Evolutionary conservation across 1,140 invertebrate genomes (phyloP), one percentile per base, ranked within the genome.

Genomic region (Procambarus clarkii): DNA sequence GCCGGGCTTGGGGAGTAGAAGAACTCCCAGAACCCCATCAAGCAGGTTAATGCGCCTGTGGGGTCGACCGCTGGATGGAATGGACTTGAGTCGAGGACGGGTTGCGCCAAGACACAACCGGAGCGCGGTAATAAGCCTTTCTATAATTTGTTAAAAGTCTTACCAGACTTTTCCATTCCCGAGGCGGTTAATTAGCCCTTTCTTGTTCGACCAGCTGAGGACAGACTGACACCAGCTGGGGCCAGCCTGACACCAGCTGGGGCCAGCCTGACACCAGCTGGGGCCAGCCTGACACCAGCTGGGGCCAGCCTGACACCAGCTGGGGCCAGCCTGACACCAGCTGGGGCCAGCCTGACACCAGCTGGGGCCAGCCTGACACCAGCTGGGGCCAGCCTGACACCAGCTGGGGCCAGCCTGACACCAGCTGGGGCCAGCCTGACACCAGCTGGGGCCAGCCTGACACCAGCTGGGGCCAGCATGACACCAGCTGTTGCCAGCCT

Each of bases 71-170:
- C 34, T 34, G 34, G 34, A 34, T 34, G 34, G 34, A 34, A 34
- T 34, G 34, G 34, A 34, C 34, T 34, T 34, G 34, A 34, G 34
- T 34, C 34, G 34, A 34, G 34, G 34, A 34, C 34, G 34, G 34
- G 34, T 34, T 34, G 34, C 34, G 0, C 34, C 34, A 34, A 34
- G 34, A 34, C 34, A 34, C 34, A 34, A 34, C 0, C 34, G 34
- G 34, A 34, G 34, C 34, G 69, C 8, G 69, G n/a, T 24, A 74
- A 3, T 74, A 74, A n/a, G 69, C 69, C 69, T 74, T 24, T 15
- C n/a, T 74, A 4, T 74, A 74, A 74, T 74, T 74, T 21, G 69
- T 34, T 74, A 74, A 74, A 74, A 74, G 34, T 74, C 69, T 34
- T n/a, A 21, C 24, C n/a, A 74, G 69, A n/a, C n/a, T n/a, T 34